Evolutionary conservation across 2,797 vertebrate species (phyloP), one percentile per base, ranked within the genome.

Genomic region (Bryconaethiops microstoma): DNA sequence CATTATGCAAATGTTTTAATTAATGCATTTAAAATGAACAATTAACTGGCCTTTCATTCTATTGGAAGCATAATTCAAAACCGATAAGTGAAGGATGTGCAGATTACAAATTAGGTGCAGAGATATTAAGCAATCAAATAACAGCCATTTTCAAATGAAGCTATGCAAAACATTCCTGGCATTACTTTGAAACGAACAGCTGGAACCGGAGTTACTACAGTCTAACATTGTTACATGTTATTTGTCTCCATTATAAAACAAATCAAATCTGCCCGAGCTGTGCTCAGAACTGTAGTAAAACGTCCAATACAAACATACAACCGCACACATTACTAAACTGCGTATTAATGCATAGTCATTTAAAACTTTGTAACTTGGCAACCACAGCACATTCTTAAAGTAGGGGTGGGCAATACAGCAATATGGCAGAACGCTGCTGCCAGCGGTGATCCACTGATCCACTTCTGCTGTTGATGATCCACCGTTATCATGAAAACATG

Each of bases 1-100:
- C 59, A 80, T 84, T 82, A 84, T 74, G 76, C 76, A 82, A 83
- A 85, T 79, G 12, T 23, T 71, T 78, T 82, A 74, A 84, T 88
- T 79, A 85, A 78, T 73, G 76, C 76, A 83, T 78, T 83, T 83
- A 82, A 75, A 79, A 82, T 64, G 48, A 78, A 74, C 68, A 80
- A 73, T 78, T 84, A 77, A 85, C 76, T 80, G 79, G 63, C 55
- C 76, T 78, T 74, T 74, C 75, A 76, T 76, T 70, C 80, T 74
- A 79, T 77, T 77, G 73, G 63, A 72, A 59, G 55, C 62, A 64
- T 75, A 81, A 86, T 52, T 80, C 21, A 77, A 74, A 62, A 40
- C 59, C 60, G 69, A 82, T 77, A 78, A 82, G 79, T 69, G 42
- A 69, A 50, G 42, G 21, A 69, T 50, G 42, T 14, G 67, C 10